Evolutionary conservation across 2,113 vertebrate species (phyloP).

Genomic region (Grantiella picta): DNA sequence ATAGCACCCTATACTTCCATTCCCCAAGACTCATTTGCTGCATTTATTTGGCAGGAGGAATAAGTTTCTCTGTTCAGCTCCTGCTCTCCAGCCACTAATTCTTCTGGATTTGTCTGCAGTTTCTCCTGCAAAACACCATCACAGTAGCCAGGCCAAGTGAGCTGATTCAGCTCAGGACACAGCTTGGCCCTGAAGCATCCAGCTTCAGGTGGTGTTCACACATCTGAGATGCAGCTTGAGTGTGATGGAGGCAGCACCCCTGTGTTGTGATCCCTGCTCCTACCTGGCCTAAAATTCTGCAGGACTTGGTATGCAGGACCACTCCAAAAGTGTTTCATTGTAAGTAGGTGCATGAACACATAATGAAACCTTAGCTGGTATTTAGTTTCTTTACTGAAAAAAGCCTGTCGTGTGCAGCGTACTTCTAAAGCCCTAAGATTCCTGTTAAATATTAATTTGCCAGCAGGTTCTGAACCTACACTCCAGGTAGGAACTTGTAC

Average conservation of each 20-base stretch:
- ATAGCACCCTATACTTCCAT: background rate
- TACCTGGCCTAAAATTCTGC: background rate
- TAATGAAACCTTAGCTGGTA: background rate
- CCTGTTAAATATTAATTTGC: background rate
- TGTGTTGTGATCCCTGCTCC: background rate
- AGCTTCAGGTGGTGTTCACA: background rate
- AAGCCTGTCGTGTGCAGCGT: background rate
- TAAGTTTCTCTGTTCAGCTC: background rate
- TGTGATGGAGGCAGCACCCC: background rate
- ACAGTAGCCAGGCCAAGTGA: background rate
- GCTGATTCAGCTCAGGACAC: background rate
- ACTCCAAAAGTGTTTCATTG: background rate
- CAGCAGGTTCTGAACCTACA: background rate
- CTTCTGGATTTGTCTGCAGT: background rate
- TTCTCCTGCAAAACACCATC: background rate
- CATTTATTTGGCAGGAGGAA: background rate
- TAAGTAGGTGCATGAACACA: fast-evolving
- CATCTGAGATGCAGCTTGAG: background rate
- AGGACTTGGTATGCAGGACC: background rate
- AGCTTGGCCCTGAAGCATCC: background rate
- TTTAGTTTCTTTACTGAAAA: background rate
- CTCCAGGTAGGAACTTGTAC: background rate
- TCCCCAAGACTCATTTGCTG: background rate
- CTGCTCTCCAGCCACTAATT: background rate
- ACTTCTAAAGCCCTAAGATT: background rate